These are phyloP conservation scores for Apostichopus japonicus DNA, from an alignment of 35 echinoderm and acorn worm species.

Conservation along the genomic window DNA sequence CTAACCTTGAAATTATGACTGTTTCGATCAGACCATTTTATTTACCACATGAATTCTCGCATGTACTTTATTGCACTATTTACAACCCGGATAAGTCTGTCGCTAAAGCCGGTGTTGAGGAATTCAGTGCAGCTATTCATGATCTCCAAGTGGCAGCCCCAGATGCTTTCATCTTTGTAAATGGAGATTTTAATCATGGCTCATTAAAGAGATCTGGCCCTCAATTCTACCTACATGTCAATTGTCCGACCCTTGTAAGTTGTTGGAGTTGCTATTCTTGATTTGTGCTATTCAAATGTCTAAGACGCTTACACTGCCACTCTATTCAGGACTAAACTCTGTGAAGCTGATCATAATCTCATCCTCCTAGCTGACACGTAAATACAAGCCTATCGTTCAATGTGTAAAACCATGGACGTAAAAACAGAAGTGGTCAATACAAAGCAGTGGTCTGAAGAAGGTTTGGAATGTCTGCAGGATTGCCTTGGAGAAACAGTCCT, in stretches of 20 bases:
- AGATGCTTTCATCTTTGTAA: not conserved
- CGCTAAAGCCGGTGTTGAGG: not conserved
- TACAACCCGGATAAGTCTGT: constrained; percentile 7
- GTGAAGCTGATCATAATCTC: constrained; percentile 1
- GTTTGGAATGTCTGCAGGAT: not conserved
- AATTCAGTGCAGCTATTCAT: not conserved
- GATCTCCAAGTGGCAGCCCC: not conserved
- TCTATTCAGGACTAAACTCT: not conserved
- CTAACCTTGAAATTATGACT: constrained; percentile 27
- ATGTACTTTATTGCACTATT: not conserved
- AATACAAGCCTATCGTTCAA: constrained; percentile 16
- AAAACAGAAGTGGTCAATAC: not conserved
- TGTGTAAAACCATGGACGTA: not conserved
- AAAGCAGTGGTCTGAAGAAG: constrained; percentile 11
- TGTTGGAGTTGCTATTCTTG: constrained; percentile 10
- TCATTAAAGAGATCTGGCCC: not conserved
- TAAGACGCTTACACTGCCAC: not conserved
- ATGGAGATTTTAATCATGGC: constrained; percentile 43
- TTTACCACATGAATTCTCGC: constrained; percentile 20
- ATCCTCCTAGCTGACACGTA: not conserved
- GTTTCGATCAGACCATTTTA: constrained; percentile 2
- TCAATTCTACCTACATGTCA: constrained; percentile 1
- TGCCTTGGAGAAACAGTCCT: constrained; percentile 26
- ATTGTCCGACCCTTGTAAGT: constrained; percentile 17
- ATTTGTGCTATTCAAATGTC: constrained; percentile 51